Evolutionary conservation across 2,888 invertebrate species (phyloP), one percentile per base, ranked within the genome.

Genomic region (Drosophila cognata): DNA sequence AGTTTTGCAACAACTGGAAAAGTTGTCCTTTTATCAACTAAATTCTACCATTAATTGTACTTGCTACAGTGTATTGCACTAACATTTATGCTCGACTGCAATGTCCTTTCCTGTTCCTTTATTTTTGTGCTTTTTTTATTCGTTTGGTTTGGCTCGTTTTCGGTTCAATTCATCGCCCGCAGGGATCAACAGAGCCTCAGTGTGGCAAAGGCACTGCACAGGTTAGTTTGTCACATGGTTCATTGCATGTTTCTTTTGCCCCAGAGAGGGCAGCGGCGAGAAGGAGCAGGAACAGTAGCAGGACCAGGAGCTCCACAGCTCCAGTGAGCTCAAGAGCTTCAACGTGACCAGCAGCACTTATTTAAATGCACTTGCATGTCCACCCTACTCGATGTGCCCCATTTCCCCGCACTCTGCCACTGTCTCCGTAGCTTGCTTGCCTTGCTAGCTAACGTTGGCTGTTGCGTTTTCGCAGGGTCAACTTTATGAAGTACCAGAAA

Each of bases 401-500:
- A 8, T 29, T 48, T 2, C 25, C n/a, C 29, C 13, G 33, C 25
- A 5, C 3, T 16, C 13, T 10, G n/a, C 18, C 33, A 0, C 16
- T 53, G 11, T 46, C 31, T 29, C 2, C 2, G 1, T 8, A 16
- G 16, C 21, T 1, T 51, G 13, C 25, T 46, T 21, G 25, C 18
- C 13, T 43, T 10, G n/a, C 28, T 58, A 2, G 21, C 60, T 52
- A 28, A 55, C 29, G 21, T 29, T 55, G 35, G 43, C 25, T 62
- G 43, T 56, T 53, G 25, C 53, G 10, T 52, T 51, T 66, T 48
- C 59, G 59, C 93, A 98, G 98, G 92, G 97, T 98, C 68, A 98
- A 98, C 94, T 98, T 98, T 93, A 95, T 97, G 94, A 98, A 98
- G 93, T 97, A 96, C 93, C 96, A 97, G 91, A 97, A 97, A 89